Evolutionary conservation across 1,140 invertebrate genomes (phyloP), one percentile per base, ranked within the genome.

Genomic region (Meteorus sp.): DNA sequence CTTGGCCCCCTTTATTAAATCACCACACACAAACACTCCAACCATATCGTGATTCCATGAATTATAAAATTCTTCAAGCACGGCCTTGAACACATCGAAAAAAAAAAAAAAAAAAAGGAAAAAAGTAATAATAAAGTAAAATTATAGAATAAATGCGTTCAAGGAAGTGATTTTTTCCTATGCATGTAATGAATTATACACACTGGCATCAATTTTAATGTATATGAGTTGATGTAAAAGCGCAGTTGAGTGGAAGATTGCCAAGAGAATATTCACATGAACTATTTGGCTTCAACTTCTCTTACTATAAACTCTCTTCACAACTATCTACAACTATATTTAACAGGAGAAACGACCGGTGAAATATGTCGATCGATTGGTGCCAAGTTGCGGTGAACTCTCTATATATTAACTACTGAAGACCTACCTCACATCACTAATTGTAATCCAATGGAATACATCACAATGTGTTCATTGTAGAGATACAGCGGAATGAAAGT

Each of bases 341-440:
- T 74, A 72, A 63, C 65, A 60, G 67, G 70, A 76, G 73, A 76
- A 44, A 74, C 68, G 73, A 76, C 74, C 74, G 72, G 74, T 73
- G 67, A 65, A 66, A 72, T 76, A 76, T 75, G 74, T n/a, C 70
- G 70, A 76, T 76, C 74, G 67, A 75, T 76, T 61, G 70, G 45
- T 76, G 74, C 74, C 73, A 76, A 74, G 64, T 70, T n/a, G n/a
- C n/a, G n/a, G n/a, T n/a, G n/a, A n/a, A n/a, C n/a, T n/a, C n/a
- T n/a, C n/a, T n/a, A n/a, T n/a, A n/a, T n/a, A n/a, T n/a, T n/a
- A n/a, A 60, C 59, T 59, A 50, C 63, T 58, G 22, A 27, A n/a
- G 45, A 61, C 27, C 45, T 23, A 27, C 20, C 15, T 50, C 13
- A 8, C 11, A 15, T 23, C 39, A 27, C 33, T 37, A 50, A 56